Evolutionary conservation across 37 sponge, comb jelly and placozoan species (phyloP).

Genomic region (Petrosia ficiformis): DNA sequence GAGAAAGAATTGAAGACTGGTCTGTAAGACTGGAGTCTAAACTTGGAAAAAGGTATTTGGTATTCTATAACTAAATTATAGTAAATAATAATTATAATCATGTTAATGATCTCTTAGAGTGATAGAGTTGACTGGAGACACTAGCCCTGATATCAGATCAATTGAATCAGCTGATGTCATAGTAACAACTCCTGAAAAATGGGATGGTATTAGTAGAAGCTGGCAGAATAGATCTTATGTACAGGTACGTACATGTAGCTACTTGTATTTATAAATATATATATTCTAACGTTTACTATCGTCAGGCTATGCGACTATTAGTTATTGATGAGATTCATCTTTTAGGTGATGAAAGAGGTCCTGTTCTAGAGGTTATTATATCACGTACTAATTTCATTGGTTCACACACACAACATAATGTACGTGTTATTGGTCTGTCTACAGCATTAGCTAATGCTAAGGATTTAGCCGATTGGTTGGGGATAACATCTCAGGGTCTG

Average conservation of each 20-base stretch:
- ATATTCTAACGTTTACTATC: not conserved
- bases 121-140: slow-evolving; percentile 97
- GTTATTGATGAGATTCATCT: slow-evolving; percentile 99
- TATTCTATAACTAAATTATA: not conserved
- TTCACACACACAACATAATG: slow-evolving; percentile 87
- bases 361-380: slow-evolving; percentile 97
- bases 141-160: slow-evolving; percentile 89
- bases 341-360: slow-evolving; percentile 96
- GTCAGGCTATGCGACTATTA: slow-evolving; percentile 73
- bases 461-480: slow-evolving; percentile 96
- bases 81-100: not conserved
- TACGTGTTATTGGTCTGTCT: slow-evolving; percentile 91
- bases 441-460: slow-evolving; percentile 97
- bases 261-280: not conserved
- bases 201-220: slow-evolving; percentile 96
- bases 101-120: slow-evolving; percentile 38
- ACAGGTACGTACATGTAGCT: not conserved
- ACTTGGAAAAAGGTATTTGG: slow-evolving; percentile 73
- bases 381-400: slow-evolving; percentile 96
- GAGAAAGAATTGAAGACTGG: slow-evolving; percentile 97
- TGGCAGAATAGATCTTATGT: slow-evolving; percentile 96
- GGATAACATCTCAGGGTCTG: slow-evolving; percentile 82
- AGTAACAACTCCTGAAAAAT: slow-evolving; percentile 99
- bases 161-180: slow-evolving; percentile 91
- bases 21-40: slow-evolving; percentile 62